Evolutionary conservation across 2,113 vertebrate species (phyloP), one percentile per base, ranked within the genome.

Genomic region (Australoheros scitulus): DNA sequence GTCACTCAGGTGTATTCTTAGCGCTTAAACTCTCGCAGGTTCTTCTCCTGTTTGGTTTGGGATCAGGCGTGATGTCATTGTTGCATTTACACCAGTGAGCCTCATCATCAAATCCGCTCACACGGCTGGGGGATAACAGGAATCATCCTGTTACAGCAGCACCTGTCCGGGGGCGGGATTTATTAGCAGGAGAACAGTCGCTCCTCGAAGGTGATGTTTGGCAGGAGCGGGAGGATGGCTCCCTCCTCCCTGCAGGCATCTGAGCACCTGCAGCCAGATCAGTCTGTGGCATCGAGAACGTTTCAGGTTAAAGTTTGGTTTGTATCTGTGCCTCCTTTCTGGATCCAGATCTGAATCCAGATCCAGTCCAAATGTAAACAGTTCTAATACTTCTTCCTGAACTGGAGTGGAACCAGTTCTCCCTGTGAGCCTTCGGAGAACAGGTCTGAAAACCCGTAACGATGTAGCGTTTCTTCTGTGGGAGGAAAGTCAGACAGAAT

Each of bases 1-100:
- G 76, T 68, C 74, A 60, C 43, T n/a, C 64, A 86, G 76, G 60
- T 76, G 77, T 59, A 70, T 56, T 83, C 17, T 80, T 77, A 64
- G 79, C 22, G 26, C 43, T 70, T 2, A 3, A 50, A 38, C 74
- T 47, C 7, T 82, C 38, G 18, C 38, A 15, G 76, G 61, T 55
- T 77, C 63, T 41, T 56, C 17, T 32, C 18, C 41, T 59, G 1
- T 57, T 15, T 38, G 50, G 24, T 47, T 70, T 20, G 2, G 24
- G 13, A 50, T 50, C 7, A 52, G 43, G 24, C 18, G 29, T 20
- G 65, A 20, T 70, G 17, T 8, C 6, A 32, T 32, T 32, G 6
- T 52, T 52, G 24, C 17, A 32, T 72, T 32, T 52, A 26, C 43
- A 32, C 24, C 50, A 72, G 52, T 2, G 22, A 47, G 43, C 41